Evolutionary conservation across 2,797 vertebrate genomes (phyloP), one percentile per base, ranked within the genome.

Genomic region (Pipistrellus pygmaeus): DNA sequence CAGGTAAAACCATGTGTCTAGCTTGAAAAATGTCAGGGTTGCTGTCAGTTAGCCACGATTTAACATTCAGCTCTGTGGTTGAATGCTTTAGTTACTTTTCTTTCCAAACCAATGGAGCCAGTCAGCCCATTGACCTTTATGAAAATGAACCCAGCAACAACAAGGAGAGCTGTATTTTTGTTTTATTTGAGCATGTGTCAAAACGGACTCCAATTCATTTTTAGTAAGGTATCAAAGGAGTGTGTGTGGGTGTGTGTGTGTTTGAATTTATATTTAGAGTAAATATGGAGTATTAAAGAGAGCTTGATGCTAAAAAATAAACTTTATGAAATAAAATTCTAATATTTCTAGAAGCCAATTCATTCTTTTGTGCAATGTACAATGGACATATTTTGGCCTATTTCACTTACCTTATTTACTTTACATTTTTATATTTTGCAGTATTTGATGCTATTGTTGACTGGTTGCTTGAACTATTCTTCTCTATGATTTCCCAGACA

Each of bases 101-200:
- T 71, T 91, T 90, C 87, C 64, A 90, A 87, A 80, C 91, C 77
- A 38, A 0, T 72, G 90, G 90, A 78, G n/a, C 41, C 72, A n/a
- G 7, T 38, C 51, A 27, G 57, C 41, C 73, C 30, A 35, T 12
- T 77, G 81, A 90, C 88, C 81, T 96, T 96, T 92, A 64, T 66
- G 68, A 85, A 93, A 93, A 91, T 82, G 72, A 77, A 91, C 91
- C 73, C 55, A 66, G 27, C 51, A 76, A 46, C 51, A 76, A 46
- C 35, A 72, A 68, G 7, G 35, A 73, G n/a, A 51, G 7, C 3
- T 73, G 53, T 13, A 35, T 91, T 80, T 78, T 92, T 94, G 20
- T 75, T 81, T 96, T 78, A 11, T 64, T 38, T 69, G 76, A 87
- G 80, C 18, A 14, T 68, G 88, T 72, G n/a, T 92, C 38, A 55